These are phyloP conservation scores for Manacus vitellinus DNA, from an alignment of 2,113 vertebrate species.

Conservation along the genomic window DNA sequence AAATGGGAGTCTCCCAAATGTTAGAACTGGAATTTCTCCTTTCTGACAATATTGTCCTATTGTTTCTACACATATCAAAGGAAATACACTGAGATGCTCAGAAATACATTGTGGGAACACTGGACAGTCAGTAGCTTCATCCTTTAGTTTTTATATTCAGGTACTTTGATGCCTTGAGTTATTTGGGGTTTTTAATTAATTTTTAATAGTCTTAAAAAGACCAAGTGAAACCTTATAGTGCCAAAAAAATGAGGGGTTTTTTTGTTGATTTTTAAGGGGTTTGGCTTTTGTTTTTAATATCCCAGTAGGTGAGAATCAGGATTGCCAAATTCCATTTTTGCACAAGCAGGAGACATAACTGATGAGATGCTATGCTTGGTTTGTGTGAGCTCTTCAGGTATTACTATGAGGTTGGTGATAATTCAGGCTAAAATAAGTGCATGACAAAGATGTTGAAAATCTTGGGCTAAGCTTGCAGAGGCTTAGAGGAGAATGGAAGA, in stretches of 20 bases:
- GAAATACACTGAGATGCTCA: not conserved
- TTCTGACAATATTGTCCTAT: not conserved
- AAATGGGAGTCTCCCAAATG: not conserved
- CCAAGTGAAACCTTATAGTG: not conserved
- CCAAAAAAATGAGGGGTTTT: not conserved
- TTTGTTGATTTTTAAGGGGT: not conserved
- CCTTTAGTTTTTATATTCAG: not conserved
- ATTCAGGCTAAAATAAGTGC: not conserved
- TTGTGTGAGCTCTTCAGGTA: conserved; percentile 7
- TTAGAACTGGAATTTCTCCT: not conserved
- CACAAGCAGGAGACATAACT: not conserved
- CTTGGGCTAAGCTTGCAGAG: conserved; percentile 17
- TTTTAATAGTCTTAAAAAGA: not conserved
- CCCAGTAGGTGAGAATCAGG: not conserved
- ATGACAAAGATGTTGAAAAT: conserved; percentile 24
- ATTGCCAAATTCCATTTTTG: not conserved
- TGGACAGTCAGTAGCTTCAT: not conserved
- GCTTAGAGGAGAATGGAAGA: conserved; percentile 40
- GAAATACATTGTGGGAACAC: not conserved
- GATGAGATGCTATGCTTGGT: not conserved
- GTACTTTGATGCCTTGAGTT: not conserved
- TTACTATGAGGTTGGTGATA: conserved; percentile 40
- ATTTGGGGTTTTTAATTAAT: not conserved
- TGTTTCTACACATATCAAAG: not conserved
- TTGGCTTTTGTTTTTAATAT: not conserved